Conservation (phyloP, 2,888 invertebrate genomes). For the Tinea pellionella region DNA sequence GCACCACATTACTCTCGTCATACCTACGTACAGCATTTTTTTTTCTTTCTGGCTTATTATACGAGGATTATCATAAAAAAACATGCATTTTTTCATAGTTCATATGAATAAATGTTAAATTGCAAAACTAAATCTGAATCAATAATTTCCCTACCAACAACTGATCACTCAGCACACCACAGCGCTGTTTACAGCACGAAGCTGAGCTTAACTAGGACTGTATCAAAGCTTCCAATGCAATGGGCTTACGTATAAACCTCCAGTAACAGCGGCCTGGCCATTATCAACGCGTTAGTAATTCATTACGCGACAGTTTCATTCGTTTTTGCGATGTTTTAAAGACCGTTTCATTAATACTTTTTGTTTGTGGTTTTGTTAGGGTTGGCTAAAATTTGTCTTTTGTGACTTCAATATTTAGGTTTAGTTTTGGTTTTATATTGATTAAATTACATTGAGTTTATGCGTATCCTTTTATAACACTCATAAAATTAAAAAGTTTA, state of each 20-base stretch:
- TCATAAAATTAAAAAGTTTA: neutral
- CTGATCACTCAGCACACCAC: neutral
- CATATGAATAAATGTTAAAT: no score
- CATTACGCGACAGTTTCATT: constrained; percentile 6
- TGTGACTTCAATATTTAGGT: neutral
- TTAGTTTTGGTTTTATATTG: no score
- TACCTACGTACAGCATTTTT: no score
- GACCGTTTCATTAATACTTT: constrained; percentile 6
- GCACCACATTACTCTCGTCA: no score
- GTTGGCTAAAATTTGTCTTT: neutral
- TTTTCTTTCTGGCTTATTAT: no score
- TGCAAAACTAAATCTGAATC: neutral
- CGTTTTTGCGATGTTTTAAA: constrained; percentile 6
- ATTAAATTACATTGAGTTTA: no score
- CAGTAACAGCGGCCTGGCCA: constrained; percentile 5
- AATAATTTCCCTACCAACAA: neutral
- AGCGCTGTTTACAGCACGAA: neutral
- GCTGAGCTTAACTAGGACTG: neutral
- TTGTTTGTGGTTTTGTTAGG: neutral
- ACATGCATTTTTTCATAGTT: no score
- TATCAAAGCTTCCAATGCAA: neutral
- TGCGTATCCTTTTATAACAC: neutral
- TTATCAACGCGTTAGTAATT: constrained; percentile 13
- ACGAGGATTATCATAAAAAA: no score
- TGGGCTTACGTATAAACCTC: constrained; percentile 5